Evolutionary conservation across 2,797 vertebrate species (phyloP).

Genomic region (Rhabdophis nuchalis): DNA sequence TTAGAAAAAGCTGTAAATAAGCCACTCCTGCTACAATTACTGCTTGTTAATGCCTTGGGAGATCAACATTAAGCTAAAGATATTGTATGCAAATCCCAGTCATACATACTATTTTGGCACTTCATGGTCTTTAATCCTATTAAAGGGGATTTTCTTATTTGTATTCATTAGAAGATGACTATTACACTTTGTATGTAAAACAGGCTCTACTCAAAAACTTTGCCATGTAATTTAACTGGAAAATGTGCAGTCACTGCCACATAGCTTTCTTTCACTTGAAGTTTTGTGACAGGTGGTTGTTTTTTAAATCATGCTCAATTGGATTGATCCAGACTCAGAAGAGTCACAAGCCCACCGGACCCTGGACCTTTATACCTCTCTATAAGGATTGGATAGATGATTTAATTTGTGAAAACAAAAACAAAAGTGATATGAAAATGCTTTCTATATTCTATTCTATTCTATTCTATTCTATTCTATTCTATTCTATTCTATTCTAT

Average conservation of each 20-base stretch:
- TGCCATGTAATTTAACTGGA: slow-evolving; percentile 48
- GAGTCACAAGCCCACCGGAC: background rate
- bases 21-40: slow-evolving; percentile 11
- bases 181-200: slow-evolving; percentile 36
- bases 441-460: background rate
- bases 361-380: background rate
- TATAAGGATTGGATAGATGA: background rate
- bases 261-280: slow-evolving; percentile 9
- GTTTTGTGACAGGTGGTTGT: background rate
- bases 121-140: slow-evolving; percentile 45
- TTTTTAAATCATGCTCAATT: background rate
- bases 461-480: background rate
- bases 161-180: slow-evolving; percentile 55
- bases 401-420: background rate
- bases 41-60: slow-evolving; percentile 17
- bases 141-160: slow-evolving; percentile 44
- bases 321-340: background rate
- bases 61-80: slow-evolving; percentile 29
- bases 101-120: slow-evolving; percentile 16
- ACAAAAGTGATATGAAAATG: background rate
- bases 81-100: background rate
- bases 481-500: background rate
- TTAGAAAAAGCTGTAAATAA: slow-evolving; percentile 22
- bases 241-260: slow-evolving; percentile 3
- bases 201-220: slow-evolving; percentile 43